Conservation (phyloP, 1,140 invertebrate genomes). For the Magallana angulata region DNA sequence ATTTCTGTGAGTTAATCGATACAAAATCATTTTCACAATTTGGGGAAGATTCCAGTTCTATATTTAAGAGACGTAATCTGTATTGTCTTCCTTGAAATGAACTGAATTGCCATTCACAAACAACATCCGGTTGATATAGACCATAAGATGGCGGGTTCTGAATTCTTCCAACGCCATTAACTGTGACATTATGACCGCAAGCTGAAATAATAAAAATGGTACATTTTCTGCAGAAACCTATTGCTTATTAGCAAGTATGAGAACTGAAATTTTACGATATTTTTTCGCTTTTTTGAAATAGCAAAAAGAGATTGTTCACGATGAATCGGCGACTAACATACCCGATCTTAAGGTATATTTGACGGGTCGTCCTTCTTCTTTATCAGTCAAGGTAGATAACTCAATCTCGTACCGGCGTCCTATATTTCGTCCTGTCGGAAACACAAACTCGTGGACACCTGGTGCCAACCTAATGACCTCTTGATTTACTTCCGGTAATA, state of each 20-base stretch:
- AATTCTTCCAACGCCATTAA: conserved; percentile 1
- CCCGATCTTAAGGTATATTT: conserved; percentile 42
- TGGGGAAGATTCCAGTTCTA: conserved; percentile 19
- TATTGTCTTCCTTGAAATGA: conserved; percentile 11
- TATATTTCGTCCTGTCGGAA: conserved; percentile 41
- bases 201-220: not conserved
- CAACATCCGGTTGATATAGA: conserved; percentile 36
- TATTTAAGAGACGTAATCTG: conserved; percentile 16
- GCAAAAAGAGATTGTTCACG: no score
- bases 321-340: not conserved
- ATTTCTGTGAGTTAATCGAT: conserved; percentile 9
- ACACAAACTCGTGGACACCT: not conserved
- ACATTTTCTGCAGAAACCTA: no score
- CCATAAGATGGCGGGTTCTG: conserved; percentile 15
- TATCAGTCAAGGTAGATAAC: conserved; percentile 16
- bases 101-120: conserved; percentile 44
- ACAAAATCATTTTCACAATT: conserved; percentile 44
- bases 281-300: no score
- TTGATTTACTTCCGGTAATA: conserved; percentile 33
- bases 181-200: conserved; percentile 46
- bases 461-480: conserved; percentile 36
- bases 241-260: no score
- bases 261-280: no score
- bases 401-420: conserved; percentile 48
- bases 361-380: conserved; percentile 2